Evolutionary conservation across 2,888 invertebrate genomes (phyloP).

Genomic region (Melanostoma mellinum): DNA sequence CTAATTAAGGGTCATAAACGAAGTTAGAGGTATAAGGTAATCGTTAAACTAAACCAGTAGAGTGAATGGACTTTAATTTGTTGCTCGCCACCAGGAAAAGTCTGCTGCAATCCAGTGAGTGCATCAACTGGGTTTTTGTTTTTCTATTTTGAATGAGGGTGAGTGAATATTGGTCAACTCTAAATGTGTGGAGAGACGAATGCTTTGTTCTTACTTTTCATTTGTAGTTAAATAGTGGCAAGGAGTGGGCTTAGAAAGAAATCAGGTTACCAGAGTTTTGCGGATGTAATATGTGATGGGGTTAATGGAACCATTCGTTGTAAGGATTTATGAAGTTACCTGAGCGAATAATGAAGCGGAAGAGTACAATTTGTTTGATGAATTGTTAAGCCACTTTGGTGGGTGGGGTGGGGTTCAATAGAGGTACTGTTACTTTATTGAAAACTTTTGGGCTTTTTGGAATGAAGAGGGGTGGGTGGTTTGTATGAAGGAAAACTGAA

Average conservation of each 20-base stretch:
- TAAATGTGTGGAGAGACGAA: constrained; percentile 1
- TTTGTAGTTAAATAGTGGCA: constrained; percentile 16
- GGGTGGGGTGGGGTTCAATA: no score
- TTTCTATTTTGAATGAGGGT: neutral
- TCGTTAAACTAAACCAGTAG: neutral
- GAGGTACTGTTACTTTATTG: no score
- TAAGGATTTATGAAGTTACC: constrained; percentile 34
- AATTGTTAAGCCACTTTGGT: constrained; percentile 1
- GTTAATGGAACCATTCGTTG: constrained; percentile 53
- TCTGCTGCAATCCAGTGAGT: constrained; percentile 24
- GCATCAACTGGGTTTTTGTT: constrained; percentile 9
- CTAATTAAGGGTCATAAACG: constrained; percentile 21
- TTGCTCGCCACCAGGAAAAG: neutral
- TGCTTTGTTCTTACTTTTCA: constrained; percentile 26
- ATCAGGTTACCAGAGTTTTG: constrained; percentile 45
- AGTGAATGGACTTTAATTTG: constrained; percentile 53
- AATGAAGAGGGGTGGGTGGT: no score
- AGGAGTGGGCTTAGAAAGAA: neutral
- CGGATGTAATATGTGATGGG: constrained; percentile 30
- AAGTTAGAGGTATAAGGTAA: neutral
- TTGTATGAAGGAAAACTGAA: no score
- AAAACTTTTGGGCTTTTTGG: no score
- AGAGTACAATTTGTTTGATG: constrained; percentile 19
- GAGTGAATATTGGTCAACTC: constrained; percentile 32
- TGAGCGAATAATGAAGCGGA: neutral